phyloP scores from a whole-genome alignment of 1,140 invertebrate genomes.

The Mactra quadrangularis region DNA sequence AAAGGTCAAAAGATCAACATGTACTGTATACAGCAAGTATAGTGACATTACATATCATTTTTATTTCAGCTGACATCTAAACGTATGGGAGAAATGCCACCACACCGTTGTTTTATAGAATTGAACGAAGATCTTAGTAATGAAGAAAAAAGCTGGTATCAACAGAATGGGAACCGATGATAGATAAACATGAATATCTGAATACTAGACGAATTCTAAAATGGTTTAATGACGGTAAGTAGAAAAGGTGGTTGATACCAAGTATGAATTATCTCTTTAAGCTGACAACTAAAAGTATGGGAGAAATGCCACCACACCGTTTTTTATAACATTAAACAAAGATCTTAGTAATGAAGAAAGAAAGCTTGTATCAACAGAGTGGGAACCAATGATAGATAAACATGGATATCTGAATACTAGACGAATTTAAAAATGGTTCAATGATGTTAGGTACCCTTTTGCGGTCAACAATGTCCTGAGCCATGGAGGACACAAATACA shows the following conservation, averaged over 20 bases:
- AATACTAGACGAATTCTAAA: not conserved
- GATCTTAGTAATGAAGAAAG: slow-evolving; percentile 23
- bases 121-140: slow-evolving; percentile 1
- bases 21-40: no score
- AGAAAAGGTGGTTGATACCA: no score
- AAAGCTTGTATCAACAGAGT: not conserved
- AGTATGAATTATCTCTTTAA: no score
- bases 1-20: no score
- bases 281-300: not conserved
- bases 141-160: slow-evolving; percentile 9
- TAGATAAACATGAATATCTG: slow-evolving; percentile 10
- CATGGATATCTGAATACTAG: not conserved
- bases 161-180: slow-evolving; percentile 15
- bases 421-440: slow-evolving; percentile 18
- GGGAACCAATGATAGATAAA: slow-evolving; percentile 28
- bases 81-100: slow-evolving; percentile 9
- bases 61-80: not conserved
- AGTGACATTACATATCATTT: no score
- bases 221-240: slow-evolving; percentile 33
- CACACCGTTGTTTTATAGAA: not conserved
- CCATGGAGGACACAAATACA: no score
- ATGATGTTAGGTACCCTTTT: slow-evolving; percentile 6
- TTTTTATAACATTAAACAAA: not conserved
- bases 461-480: no score
- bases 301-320: slow-evolving; percentile 14